Base-by-base conservation (phyloP, 2,888 invertebrate genomes). In the Pristionchus entomophagus region DNA sequence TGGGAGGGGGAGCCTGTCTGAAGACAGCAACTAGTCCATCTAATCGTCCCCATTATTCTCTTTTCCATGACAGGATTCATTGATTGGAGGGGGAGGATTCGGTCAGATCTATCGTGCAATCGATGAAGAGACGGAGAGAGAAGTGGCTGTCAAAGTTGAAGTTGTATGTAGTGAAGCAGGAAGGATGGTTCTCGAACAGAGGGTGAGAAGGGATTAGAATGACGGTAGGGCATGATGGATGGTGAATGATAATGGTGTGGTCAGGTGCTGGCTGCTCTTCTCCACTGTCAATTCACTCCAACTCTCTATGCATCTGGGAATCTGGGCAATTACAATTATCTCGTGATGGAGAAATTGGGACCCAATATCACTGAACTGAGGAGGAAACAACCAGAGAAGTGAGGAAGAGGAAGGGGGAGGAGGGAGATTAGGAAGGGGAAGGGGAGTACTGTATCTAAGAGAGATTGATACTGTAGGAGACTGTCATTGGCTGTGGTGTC, bases 81-180 rank as follows among this genome's bases (percentile, higher is more conserved):
- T 91, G 87, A 90, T 92, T 59, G 92, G 92, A n/a, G 90, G 90
- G 14, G 92, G 92, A 12, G 92, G 92, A 5, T 92, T 92, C 84
- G 92, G 92, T 14, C 92, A 92, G 85, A 90, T 92, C 78, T 92
- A 89, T 86, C 84, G 90, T 53, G 91, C 91, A 5, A 81, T 87
- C 69, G 91, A 92, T 85, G 62, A 87, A 84, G 88, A 85, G 6
- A 78, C 29, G n/a, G 78, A 53, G n/a, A 41, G 41, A 59, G 56
- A 59, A 59, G 91, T 92, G 22, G 93, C 92, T 10, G 89, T 93
- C 29, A 93, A 93, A 85, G 91, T 92, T 12, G 92, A 92, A 85
- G 91, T 91, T 35, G 88, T 89, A 49, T 87, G 89, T 17, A 35
- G 86, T 38, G 91, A 91, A 51, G 88, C 91, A 1, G 90, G 89